A percentile compares a stretch with the other conserved stretches of the same genome.
Evolutionary conservation across 2,888 invertebrate species (phyloP).

Genomic region (Doris montereyensis): DNA sequence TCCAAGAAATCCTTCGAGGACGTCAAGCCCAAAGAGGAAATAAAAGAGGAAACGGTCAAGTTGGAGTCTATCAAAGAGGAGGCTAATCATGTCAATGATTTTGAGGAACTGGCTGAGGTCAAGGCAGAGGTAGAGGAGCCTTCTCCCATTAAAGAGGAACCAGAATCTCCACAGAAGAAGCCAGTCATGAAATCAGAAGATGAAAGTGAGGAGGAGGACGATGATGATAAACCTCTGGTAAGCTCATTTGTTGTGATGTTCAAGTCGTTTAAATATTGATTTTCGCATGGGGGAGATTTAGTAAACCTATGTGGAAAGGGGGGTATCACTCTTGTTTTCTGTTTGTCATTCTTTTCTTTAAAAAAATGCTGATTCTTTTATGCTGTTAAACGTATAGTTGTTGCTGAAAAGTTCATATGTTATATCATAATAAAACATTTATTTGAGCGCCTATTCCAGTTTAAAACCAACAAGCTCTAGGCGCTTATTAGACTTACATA

Average conservation of each 20-base stretch:
- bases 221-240: constrained; percentile 63
- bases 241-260: constrained; percentile 27
- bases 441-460: no score
- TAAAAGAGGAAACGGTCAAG: constrained; percentile 46
- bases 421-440: no score
- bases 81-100: neutral
- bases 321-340: neutral
- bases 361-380: no score
- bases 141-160: constrained; percentile 2
- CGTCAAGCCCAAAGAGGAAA: constrained; percentile 34
- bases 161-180: constrained; percentile 11
- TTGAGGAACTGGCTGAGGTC: constrained; percentile 37
- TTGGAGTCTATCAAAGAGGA: no score
- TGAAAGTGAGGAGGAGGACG: constrained; percentile 46
- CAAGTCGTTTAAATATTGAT: neutral
- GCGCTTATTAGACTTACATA: no score
- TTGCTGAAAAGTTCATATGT: no score
- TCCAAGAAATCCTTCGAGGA: constrained; percentile 30
- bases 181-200: constrained; percentile 31
- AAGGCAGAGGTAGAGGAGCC: constrained; percentile 36
- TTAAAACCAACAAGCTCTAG: no score
- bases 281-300: neutral
- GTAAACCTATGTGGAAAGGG: neutral
- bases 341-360: no score
- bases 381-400: no score